A percentile compares a stretch with the other conserved stretches of the same genome.
Evolutionary conservation across 2,888 invertebrate species (phyloP).

Genomic region (Coremacera marginata): DNA sequence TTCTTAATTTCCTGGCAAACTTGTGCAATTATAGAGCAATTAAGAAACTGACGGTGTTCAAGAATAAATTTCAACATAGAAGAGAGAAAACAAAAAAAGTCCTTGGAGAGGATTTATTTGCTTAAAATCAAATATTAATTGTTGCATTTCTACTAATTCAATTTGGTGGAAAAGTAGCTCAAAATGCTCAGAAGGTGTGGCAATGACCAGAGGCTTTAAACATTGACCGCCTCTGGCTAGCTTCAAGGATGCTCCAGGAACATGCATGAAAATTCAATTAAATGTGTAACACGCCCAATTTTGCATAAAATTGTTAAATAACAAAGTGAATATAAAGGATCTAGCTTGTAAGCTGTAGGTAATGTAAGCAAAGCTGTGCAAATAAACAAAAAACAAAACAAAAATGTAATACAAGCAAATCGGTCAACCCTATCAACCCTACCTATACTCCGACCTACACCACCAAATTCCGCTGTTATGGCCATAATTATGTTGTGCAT

Average conservation of each 20-base stretch:
- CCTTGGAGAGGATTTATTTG: too few species aligned
- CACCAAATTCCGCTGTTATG: not conserved
- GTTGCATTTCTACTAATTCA: not conserved
- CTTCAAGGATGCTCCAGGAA: too few species aligned
- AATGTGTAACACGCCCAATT: conserved; percentile 69
- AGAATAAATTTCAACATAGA: not conserved
- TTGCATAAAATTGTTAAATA: too few species aligned
- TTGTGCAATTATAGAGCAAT: conserved; percentile 19
- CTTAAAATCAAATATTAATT: not conserved
- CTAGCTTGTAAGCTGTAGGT: not conserved
- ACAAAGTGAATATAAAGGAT: conserved; percentile 41
- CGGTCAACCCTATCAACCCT: not conserved
- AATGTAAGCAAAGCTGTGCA: not conserved
- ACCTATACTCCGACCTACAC: not conserved
- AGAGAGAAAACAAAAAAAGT: not conserved
- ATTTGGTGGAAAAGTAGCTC: not conserved
- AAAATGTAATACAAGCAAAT: not conserved
- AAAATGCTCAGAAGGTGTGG: not conserved
- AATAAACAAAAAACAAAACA: not conserved
- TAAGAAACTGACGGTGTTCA: conserved; percentile 4
- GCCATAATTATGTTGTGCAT: conserved; percentile 60
- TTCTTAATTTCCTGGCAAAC: conserved; percentile 14
- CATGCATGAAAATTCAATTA: conserved; percentile 69
- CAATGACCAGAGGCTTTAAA: conserved; percentile 29
- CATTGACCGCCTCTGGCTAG: too few species aligned